These are phyloP conservation scores for Melanotaenia parkinsoni DNA, from an alignment of 2,797 vertebrate species.

Conservation along the genomic window DNA sequence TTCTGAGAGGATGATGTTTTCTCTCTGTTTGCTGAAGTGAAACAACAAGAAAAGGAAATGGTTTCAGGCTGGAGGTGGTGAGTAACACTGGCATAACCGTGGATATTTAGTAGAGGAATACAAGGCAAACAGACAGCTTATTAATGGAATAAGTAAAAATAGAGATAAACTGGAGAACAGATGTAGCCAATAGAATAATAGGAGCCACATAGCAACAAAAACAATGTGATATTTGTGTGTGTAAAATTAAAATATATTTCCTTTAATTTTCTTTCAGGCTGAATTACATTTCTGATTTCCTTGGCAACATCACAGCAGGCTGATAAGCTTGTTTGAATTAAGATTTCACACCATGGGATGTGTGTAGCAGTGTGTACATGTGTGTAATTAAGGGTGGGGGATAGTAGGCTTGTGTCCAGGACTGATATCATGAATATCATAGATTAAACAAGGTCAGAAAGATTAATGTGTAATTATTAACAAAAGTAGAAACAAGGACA, in stretches of 20 bases:
- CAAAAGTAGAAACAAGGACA: conserved; percentile 69
- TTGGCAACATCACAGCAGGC: conserved; percentile 64
- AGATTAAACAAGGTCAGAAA: conserved; percentile 67
- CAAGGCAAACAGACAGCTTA: conserved; percentile 6
- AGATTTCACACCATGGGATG: conserved; percentile 56
- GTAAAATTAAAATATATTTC: conserved; percentile 13
- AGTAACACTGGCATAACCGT: neutral
- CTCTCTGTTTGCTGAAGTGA: conserved; percentile 49
- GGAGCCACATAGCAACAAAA: conserved; percentile 13
- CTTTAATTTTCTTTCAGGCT: conserved; percentile 33
- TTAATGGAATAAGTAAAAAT: conserved; percentile 1
- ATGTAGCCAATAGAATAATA: neutral
- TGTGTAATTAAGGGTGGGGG: conserved; percentile 2
- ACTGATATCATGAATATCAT: conserved; percentile 58
- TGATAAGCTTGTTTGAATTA: conserved; percentile 63
- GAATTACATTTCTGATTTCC: conserved; percentile 61
- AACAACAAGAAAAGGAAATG: conserved; percentile 23
- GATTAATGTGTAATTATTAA: conserved; percentile 68
- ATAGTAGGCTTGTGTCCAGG: conserved; percentile 28
- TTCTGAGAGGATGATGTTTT: conserved; percentile 45
- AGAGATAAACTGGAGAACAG: conserved; percentile 5
- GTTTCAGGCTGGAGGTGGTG: conserved; percentile 1
- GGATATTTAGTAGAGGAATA: neutral
- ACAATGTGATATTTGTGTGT: neutral
- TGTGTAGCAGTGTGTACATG: conserved; percentile 9